These are phyloP conservation scores for Orthosia gracilis DNA, from an alignment of 2,888 invertebrate species.

Conservation along the genomic window DNA sequence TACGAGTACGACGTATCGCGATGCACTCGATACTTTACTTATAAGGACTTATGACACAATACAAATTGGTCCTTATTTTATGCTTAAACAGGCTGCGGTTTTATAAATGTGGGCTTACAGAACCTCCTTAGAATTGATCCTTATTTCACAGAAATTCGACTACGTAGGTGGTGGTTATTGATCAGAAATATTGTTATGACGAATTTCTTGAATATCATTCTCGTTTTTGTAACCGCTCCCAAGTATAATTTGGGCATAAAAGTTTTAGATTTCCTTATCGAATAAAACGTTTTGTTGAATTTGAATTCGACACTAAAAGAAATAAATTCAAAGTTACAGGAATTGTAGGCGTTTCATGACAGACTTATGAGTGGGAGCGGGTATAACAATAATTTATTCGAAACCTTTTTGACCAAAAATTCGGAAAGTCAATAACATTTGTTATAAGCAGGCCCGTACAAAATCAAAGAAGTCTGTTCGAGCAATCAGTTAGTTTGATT, in stretches of 20 bases:
- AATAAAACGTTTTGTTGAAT: slow-evolving; percentile 17
- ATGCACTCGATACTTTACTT: slow-evolving; percentile 57
- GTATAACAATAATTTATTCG: slow-evolving; percentile 27
- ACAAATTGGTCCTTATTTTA: slow-evolving; percentile 59
- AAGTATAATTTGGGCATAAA: slow-evolving; percentile 36
- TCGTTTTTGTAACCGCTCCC: slow-evolving; percentile 16
- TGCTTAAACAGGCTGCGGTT: slow-evolving; percentile 51
- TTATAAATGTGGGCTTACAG: slow-evolving; percentile 36
- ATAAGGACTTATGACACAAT: slow-evolving; percentile 51
- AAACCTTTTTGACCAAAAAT: slow-evolving; percentile 30
- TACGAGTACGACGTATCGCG: slow-evolving; percentile 34
- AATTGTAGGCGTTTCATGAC: slow-evolving; percentile 48
- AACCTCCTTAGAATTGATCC: slow-evolving; percentile 3
- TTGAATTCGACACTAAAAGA: slow-evolving; percentile 23
- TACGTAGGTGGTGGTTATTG: slow-evolving; percentile 43
- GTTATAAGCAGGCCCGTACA: not conserved
- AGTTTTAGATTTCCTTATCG: slow-evolving; percentile 21
- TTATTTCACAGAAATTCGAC: slow-evolving; percentile 35
- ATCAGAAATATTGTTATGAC: slow-evolving; percentile 32
- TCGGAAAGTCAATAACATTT: not conserved
- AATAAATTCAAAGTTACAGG: slow-evolving; percentile 24
- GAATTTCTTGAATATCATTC: slow-evolving; percentile 18
- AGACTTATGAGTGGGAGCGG: slow-evolving; percentile 33
- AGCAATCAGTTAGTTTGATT: not conserved
- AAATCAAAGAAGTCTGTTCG: not conserved